A percentile compares a stretch with the other conserved stretches of the same genome.
Evolutionary conservation across 2,797 vertebrate species (phyloP).

Genomic region (Danio kyathit): DNA sequence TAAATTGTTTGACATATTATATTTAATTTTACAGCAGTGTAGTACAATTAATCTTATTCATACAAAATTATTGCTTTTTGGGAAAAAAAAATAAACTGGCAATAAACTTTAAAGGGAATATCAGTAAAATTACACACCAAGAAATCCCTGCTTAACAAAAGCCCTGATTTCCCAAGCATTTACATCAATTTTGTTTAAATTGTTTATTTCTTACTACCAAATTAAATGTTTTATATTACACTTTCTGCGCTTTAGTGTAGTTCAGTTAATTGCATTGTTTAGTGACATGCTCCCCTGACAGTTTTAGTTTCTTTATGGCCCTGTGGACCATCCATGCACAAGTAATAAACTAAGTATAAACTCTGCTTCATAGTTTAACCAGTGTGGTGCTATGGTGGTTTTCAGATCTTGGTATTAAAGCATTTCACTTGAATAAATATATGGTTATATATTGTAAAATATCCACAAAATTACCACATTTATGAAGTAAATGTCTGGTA

Average conservation of each 20-base stretch:
- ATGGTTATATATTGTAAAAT: not conserved
- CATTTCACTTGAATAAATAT: not conserved
- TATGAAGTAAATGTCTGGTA: not conserved
- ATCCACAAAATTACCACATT: not conserved
- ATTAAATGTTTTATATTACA: not conserved
- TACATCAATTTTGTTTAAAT: not conserved
- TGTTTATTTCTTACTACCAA: not conserved
- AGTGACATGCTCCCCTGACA: not conserved
- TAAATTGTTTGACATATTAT: not conserved
- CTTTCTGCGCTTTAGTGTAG: not conserved
- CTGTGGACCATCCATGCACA: not conserved
- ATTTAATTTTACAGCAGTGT: not conserved
- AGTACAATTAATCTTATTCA: no score
- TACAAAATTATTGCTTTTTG: no score
- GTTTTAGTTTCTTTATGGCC: not conserved
- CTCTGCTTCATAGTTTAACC: not conserved
- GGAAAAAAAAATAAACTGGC: not conserved
- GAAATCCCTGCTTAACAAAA: not conserved
- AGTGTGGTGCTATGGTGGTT: not conserved
- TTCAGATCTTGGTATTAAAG: not conserved
- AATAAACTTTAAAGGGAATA: not conserved
- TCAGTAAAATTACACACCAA: not conserved
- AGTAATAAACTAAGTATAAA: not conserved
- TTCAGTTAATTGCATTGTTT: not conserved
- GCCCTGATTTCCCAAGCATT: no score